Base-by-base conservation (phyloP, 2,797 vertebrate genomes). In the Myotis daubentonii region DNA sequence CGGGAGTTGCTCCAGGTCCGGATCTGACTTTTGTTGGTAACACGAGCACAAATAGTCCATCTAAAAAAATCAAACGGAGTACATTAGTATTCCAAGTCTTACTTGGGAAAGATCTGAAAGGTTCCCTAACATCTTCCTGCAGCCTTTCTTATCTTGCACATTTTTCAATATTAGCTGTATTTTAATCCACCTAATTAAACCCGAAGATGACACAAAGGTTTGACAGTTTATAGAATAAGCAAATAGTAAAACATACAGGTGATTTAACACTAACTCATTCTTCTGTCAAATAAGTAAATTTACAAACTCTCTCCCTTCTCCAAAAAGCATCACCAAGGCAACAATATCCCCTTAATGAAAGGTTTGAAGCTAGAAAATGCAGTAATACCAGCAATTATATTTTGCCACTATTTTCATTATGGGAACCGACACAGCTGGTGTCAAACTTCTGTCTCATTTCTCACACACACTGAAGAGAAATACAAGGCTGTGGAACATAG, bases 1-100 rank as follows among this genome's bases (percentile, higher is more conserved):
- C 99, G 99, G 25, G 99, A 99, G 98, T 99, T 99, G 98, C 99
- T 99, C 99, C 99, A 99, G 0, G 99, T 99, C 10, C 99, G 99
- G 97, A 99, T 99, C 97, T 98, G 96, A 93, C 99, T 98, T 98
- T 99, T 99, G 97, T 99, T 99, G 97, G 99, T 99, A 41, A 99
- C 98, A 28, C 99, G 99, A 55, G 99, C 99, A 16, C 99, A 99
- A 95, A 99, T 98, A 19, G 99, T 99, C 99, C 99, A 99, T 98
- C 99, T 99, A 87, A 44, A 94, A 94, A 94, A 98, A 95, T 0
- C 53, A 53, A 66, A 96, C 0, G 60, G 87, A 75, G 95, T 62
- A 87, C 86, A 91, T 93, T 22, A 83, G 9, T 25, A 22, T 72
- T 44, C 44, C 20, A 19, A 79, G 70, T 74, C 41, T 87, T 65